Base-by-base conservation (phyloP, 2,797 vertebrate species). In the Todus mexicanus region DNA sequence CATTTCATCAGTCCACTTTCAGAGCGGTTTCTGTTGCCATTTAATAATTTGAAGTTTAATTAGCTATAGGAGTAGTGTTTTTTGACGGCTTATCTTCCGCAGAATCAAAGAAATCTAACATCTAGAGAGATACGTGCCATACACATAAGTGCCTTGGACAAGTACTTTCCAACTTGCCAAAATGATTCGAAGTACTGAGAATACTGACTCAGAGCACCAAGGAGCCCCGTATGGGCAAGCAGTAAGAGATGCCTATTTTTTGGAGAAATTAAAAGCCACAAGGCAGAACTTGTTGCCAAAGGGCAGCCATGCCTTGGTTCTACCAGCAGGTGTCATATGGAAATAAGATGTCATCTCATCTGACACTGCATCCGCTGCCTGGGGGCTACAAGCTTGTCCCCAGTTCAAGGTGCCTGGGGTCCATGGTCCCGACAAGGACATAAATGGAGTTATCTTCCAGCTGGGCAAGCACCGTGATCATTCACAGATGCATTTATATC, bases 301-400 rank as follows among this genome's bases (percentile, higher is more conserved):
- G 50, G 66, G 63, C 23, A 63, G 87, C 66, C 71, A 1, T 90
- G 57, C 63, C 85, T 54, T 26, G 21, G 43, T 64, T 4, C 17
- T 10, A 77, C 94, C 90, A 93, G 92, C 86, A 96, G 95, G 56
- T 91, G 94, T 95, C 94, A 83, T 2, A 69, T 23, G 65, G 86
- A 92, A 92, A 68, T 91, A 51, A 90, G 43, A 2, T 42, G 77
- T 70, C 8, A 4, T 40, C 54, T n/a, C 72, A 50, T 56, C 38
- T 38, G 79, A 25, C 26, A 4, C 17, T 1, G 9, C 65, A 42
- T 50, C 26, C 20, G 15, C 68, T 22, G 43, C 37, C 31, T 2
- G 0, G 6, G 26, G 15, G 7, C n/a, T 43, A 3, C 13, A 10
- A 50, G 25, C 27, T 42, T 42, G 64, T 38, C 25, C 60, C 11